Conservation (phyloP, 2,113 vertebrate species). For the Misgurnus anguillicaudatus region DNA sequence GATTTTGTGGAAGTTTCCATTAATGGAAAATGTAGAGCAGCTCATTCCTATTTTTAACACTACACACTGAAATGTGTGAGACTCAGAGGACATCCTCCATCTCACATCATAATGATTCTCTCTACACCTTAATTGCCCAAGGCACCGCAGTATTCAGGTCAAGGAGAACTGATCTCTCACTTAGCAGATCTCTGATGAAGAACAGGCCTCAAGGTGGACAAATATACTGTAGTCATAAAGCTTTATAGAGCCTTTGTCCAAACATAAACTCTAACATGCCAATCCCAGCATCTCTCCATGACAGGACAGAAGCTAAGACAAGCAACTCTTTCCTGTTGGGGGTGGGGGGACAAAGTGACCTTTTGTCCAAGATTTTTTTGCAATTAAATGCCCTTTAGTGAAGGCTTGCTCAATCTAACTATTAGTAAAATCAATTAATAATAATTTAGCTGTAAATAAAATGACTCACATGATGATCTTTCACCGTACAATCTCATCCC, state of each 20-base stretch:
- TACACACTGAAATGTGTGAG: slow-evolving; percentile 6
- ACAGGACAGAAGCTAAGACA: neutral
- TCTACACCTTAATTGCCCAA: slow-evolving; percentile 29
- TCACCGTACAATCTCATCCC: too few species aligned
- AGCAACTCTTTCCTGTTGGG: too few species aligned
- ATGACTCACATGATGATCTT: too few species aligned
- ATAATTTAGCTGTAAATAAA: too few species aligned
- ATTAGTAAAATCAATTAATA: too few species aligned
- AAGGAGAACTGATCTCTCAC: slow-evolving; percentile 47
- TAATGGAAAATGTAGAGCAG: slow-evolving; percentile 41
- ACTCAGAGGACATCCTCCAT: slow-evolving; percentile 35
- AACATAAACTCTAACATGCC: neutral
- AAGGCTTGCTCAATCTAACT: too few species aligned
- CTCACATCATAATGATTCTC: slow-evolving; percentile 34
- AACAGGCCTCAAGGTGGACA: neutral
- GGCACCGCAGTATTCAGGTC: slow-evolving; percentile 46
- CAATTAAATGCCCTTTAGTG: too few species aligned
- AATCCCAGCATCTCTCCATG: neutral
- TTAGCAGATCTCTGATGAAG: slow-evolving; percentile 14
- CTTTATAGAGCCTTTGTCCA: slow-evolving; percentile 14
- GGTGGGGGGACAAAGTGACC: too few species aligned
- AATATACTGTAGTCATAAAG: neutral
- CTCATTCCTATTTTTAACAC: slow-evolving; percentile 47
- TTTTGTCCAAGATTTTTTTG: too few species aligned
- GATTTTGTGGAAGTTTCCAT: slow-evolving; percentile 28